phyloP scores from a whole-genome alignment of 2,888 invertebrate species.

The Leptarthrus brevirostris region DNA sequence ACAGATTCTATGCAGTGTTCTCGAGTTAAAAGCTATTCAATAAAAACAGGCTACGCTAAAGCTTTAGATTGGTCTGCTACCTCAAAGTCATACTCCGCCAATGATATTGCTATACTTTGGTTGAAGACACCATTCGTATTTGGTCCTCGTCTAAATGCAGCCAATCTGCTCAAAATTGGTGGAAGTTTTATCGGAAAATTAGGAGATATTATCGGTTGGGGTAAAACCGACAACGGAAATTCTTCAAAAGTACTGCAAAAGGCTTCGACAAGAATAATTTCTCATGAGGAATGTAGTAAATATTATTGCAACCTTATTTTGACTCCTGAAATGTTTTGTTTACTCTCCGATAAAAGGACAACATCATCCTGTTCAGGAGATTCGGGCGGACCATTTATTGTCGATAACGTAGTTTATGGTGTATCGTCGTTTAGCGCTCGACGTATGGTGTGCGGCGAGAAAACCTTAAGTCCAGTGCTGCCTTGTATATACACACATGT shows the following conservation, averaged over 20 bases:
- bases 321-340: not conserved
- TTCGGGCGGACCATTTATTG: constrained; percentile 5
- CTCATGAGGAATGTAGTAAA: not conserved
- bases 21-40: no score
- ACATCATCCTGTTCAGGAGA: not conserved
- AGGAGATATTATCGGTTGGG: constrained; percentile 7
- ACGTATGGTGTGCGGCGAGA: no score
- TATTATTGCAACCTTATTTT: not conserved
- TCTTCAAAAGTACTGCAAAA: not conserved
- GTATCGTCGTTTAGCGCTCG: not conserved
- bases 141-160: not conserved
- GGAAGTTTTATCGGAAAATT: not conserved
- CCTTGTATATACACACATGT: no score
- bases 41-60: no score
- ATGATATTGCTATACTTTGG: not conserved
- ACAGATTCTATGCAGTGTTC: not conserved
- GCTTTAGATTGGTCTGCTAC: no score
- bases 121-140: not conserved
- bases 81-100: not conserved
- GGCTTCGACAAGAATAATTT: not conserved
- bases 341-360: not conserved
- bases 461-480: no score
- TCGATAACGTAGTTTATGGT: not conserved
- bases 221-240: not conserved
- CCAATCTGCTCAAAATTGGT: not conserved